Evolutionary conservation across 2,113 vertebrate genomes (phyloP).

Genomic region (Oncorhynchus clarkii): DNA sequence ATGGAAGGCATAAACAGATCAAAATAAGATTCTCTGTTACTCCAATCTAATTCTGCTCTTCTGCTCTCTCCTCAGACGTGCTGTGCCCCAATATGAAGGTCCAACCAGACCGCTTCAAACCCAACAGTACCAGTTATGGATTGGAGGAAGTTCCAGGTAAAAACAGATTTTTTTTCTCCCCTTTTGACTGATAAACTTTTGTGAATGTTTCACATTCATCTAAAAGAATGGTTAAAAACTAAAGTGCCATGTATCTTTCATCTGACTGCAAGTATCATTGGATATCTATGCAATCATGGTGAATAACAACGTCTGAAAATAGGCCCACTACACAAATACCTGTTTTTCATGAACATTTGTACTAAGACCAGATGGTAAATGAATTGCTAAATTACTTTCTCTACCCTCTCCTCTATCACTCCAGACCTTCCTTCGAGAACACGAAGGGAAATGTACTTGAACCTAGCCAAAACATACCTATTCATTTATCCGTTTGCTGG

Average conservation of each 20-base stretch:
- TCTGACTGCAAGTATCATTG: no score
- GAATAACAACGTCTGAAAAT: neutral
- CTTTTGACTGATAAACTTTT: no score
- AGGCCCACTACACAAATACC: neutral
- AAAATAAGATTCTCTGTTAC: no score
- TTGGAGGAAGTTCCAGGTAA: slow-evolving; percentile 91
- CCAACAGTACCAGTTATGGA: slow-evolving; percentile 77
- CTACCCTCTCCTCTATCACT: neutral
- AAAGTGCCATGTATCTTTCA: no score
- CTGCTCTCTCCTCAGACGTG: slow-evolving; percentile 79
- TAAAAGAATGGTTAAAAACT: no score
- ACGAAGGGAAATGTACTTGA: neutral
- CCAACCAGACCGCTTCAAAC: slow-evolving; percentile 85
- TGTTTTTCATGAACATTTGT: neutral
- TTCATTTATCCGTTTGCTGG: neutral
- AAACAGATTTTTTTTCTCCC: neutral
- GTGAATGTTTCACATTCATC: no score
- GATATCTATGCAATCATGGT: neutral
- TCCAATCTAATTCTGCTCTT: neutral
- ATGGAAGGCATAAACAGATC: no score
- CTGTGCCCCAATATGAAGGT: slow-evolving; percentile 92
- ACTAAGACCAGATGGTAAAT: neutral
- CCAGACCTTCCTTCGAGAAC: neutral
- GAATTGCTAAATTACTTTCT: slow-evolving; percentile 26
- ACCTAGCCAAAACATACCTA: neutral